Evolutionary conservation across 2,797 vertebrate species (phyloP).

Genomic region (Poecile montanus): DNA sequence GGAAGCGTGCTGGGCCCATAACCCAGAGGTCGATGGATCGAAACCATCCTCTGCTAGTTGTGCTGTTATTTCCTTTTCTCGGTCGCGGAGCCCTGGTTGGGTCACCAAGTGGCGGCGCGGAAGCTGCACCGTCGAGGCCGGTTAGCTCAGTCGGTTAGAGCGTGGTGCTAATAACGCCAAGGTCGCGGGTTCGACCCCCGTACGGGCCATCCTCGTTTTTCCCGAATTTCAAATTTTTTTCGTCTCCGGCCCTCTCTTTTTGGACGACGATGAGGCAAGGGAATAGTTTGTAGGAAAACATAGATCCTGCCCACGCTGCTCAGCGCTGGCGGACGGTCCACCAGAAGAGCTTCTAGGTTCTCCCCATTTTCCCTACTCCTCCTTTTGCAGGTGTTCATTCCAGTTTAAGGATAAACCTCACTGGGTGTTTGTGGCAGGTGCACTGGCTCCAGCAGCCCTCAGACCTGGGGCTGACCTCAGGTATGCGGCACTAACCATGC

Average conservation of each 20-base stretch:
- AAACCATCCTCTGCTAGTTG: background rate
- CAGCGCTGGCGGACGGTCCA: fast-evolving
- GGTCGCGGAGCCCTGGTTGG: fast-evolving
- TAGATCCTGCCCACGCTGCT: background rate
- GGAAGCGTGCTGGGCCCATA: constrained; percentile 18
- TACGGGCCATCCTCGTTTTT: fast-evolving
- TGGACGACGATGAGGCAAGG: background rate
- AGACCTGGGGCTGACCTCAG: background rate
- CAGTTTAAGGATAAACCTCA: background rate
- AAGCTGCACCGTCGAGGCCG: fast-evolving
- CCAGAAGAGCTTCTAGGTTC: background rate
- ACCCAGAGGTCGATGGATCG: background rate
- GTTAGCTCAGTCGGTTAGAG: constrained; percentile 38
- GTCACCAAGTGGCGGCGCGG: fast-evolving
- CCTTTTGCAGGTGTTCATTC: background rate
- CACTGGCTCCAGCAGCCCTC: background rate
- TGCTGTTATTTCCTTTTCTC: fast-evolving
- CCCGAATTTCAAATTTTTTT: fast-evolving
- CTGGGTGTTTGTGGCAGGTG: fast-evolving
- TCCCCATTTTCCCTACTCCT: background rate
- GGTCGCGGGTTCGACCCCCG: constrained; percentile 1
- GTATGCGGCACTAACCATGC: background rate
- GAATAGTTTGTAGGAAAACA: background rate
- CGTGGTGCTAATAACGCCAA: background rate
- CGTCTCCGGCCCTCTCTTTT: fast-evolving